phyloP scores from a whole-genome alignment of 2,797 vertebrate genomes.

The Morus bassanus region DNA sequence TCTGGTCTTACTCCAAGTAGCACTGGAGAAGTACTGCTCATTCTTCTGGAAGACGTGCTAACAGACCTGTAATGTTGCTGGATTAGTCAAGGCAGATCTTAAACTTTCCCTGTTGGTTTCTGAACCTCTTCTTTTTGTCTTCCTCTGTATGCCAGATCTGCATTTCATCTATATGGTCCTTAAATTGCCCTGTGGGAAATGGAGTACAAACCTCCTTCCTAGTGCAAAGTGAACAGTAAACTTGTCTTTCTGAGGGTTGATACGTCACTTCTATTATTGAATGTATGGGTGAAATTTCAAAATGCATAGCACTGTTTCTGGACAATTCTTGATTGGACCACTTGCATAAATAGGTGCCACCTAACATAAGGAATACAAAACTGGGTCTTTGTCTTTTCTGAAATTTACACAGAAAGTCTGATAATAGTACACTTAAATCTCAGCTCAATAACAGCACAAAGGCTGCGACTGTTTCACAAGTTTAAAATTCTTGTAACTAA shows the following conservation, averaged over 20 bases:
- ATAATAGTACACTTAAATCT: neutral
- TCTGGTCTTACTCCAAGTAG: neutral
- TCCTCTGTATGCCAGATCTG: neutral
- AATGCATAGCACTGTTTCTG: neutral
- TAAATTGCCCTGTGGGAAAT: neutral
- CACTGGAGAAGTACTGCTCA: neutral
- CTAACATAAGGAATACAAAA: neutral
- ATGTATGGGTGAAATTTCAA: neutral
- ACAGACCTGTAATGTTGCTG: neutral
- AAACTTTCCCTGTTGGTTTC: neutral
- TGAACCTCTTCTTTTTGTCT: neutral
- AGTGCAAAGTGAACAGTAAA: neutral
- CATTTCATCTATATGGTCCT: neutral
- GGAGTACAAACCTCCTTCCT: neutral
- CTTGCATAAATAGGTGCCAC: neutral
- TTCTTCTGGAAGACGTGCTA: neutral
- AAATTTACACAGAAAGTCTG: neutral
- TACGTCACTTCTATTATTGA: neutral
- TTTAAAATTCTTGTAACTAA: neutral
- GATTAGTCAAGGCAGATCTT: neutral
- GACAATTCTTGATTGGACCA: neutral
- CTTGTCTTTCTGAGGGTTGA: neutral
- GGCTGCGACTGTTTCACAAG: neutral
- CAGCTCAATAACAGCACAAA: neutral
- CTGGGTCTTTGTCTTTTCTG: neutral